Evolutionary conservation across 1,140 invertebrate genomes (phyloP), one percentile per base, ranked within the genome.

Genomic region (Colletes latitarsis): DNA sequence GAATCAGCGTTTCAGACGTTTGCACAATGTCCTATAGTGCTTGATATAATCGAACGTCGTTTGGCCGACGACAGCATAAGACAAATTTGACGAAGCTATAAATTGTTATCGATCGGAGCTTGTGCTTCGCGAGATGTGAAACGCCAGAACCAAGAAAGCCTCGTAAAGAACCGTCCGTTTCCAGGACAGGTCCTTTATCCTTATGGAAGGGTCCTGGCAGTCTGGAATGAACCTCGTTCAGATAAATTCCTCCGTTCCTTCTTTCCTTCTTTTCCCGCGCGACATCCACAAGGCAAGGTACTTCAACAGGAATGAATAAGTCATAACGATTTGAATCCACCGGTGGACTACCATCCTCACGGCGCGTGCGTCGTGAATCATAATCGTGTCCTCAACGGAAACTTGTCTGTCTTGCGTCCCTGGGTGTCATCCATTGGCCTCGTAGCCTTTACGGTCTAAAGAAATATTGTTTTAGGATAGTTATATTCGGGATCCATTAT

Each of bases 121-220:
- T 8, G 64, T 15, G 41, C 10, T 15, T 43, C 49, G 6, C 41
- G 72, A 52, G 43, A 64, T 9, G 53, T 15, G 55, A 68, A 52
- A 63, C 62, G 63, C n/a, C n/a, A 10, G 69, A 19, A 66, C 46
- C 52, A 53, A 63, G 66, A 60, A 66, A 55, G 55, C n/a, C 71
- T 72, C 73, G 78, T 77, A 81, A 81, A 81, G 68, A 76, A 72
- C 67, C 70, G 68, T 77, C 81, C 82, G 75, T 75, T 82, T 74
- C 52, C 17, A 58, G 53, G 70, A 79, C 75, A 64, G 70, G 30
- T 79, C 63, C 55, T 76, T 83, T 85, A 83, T 85, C 77, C 55
- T 83, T 73, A 57, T 73, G 53, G 60, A 58, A 70, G 64, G 73
- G 46, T 12, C 74, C 5, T 4, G 69, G 69, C 71, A 14, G 64